Base-by-base conservation (phyloP, 2,113 vertebrate species). In the Nycticebus coucang region DNA sequence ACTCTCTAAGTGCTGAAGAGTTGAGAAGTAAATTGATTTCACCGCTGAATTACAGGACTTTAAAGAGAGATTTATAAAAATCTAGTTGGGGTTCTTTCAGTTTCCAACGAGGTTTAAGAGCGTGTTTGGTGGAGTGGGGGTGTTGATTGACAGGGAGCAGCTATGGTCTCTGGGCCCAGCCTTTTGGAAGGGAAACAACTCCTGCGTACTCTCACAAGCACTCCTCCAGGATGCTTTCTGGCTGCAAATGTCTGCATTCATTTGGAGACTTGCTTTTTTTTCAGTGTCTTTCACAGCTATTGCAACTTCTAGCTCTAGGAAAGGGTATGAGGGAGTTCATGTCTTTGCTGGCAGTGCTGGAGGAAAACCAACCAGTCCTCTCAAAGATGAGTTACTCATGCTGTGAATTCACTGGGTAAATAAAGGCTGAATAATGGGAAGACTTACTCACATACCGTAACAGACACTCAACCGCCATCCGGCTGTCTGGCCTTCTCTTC, bases 51-150 rank as follows among this genome's bases (percentile, higher is more conserved):
- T 53, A 57, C 4, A 77, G 93, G 95, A 74, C 95, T 95, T 95
- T 78, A 93, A 96, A 97, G 95, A 93, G 86, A 97, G 97, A 97
- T 96, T 92, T 97, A 84, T 83, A 97, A 68, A 91, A 81, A 69
- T 59, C 78, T 84, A 17, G 96, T 97, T 92, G 97, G 77, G 96
- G 98, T 97, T 97, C 87, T 87, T 97, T 97, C n/a, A 11, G 81
- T 93, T 97, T 96, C 95, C 84, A 94, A 81, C 86, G 81, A 93
- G 79, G 81, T 81, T 60, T 57, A 90, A 97, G 75, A 93, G 93
- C 94, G 81, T 96, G 91, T 95, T 95, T 80, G 95, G 66, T 15
- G 26, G 50, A 45, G 41, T 4, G 1, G 72, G 72, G 72, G 72
- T 50, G 75, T 69, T 75, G 26, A 50, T 33, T 9, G 64, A 91